Evolutionary conservation across 2,888 invertebrate genomes (phyloP), one percentile per base, ranked within the genome.

Genomic region (Diaphora mendica): DNA sequence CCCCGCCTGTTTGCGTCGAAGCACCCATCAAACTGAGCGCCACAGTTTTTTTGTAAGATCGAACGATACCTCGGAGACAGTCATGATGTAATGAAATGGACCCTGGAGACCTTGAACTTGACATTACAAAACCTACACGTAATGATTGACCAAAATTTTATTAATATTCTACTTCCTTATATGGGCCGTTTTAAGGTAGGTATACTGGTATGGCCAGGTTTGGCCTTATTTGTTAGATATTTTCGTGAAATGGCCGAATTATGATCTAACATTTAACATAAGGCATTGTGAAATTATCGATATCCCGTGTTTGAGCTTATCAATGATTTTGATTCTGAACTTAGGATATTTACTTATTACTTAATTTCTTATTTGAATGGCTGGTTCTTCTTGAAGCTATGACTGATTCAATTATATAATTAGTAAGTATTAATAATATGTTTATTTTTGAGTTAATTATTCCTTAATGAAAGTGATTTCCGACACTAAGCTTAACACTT

Each of bases 231-330:
- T 95, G 93, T 94, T 93, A 51, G 51, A 17, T 51, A 94, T 89
- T 88, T 92, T 90, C 84, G 91, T 90, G 90, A 91, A 93, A 94
- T 92, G 89, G 89, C 88, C 91, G 87, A 89, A 87, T 90, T 91
- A 91, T 91, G 91, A 86, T 90, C 82, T 89, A 91, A 91, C 91
- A 90, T 90, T 89, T 87, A 82, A 89, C 91, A 93, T 92, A 92
- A 94, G 92, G 91, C 89, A 90, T 91, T 83, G 88, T 91, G 91
- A 93, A 93, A 92, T 93, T 93, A 93, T 94, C 91, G 92, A 90
- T 91, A 78, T 84, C 79, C 83, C 77, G 79, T 77, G 84, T 87
- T 90, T 86, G 87, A 86, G 82, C 86, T 82, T 81, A 48, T 71
- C 73, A 67, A 67, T 70, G 26, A 77, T 73, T 80, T 78, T 17